Evolutionary conservation across 2,888 invertebrate genomes (phyloP).

Genomic region (Spisula subtruncata): DNA sequence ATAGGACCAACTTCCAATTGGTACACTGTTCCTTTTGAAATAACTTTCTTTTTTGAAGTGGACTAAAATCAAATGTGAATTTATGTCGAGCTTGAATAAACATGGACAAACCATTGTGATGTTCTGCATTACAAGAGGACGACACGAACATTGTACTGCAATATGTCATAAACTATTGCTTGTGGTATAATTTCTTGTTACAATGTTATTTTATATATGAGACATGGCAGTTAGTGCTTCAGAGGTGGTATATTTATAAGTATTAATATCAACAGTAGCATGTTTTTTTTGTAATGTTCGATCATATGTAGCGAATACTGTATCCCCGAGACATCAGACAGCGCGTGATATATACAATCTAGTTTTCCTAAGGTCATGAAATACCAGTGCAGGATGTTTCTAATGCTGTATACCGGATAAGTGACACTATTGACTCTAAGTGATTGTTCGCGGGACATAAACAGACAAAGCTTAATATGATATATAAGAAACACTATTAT

Average conservation of each 20-base stretch:
- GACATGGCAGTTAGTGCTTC: not conserved
- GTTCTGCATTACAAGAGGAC: not conserved
- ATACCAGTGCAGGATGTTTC: not conserved
- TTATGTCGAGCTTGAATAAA: too few relatives aligned
- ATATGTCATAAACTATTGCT: not conserved
- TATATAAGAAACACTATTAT: too few relatives aligned
- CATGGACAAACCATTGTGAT: too few relatives aligned
- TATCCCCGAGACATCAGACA: not conserved
- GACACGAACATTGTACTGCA: not conserved
- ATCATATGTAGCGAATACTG: not conserved
- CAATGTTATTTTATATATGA: not conserved
- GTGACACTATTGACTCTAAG: not conserved
- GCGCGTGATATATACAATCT: too few relatives aligned
- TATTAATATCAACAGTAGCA: too few relatives aligned
- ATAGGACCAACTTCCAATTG: too few relatives aligned
- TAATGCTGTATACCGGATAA: not conserved
- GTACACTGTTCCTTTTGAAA: too few relatives aligned
- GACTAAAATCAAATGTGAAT: too few relatives aligned
- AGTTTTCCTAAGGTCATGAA: too few relatives aligned
- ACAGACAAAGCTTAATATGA: not conserved
- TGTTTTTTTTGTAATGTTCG: not conserved
- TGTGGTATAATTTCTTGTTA: conserved; percentile 4
- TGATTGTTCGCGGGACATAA: not conserved
- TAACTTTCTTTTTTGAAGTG: too few relatives aligned
- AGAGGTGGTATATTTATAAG: not conserved